Evolutionary conservation across 2,797 vertebrate species (phyloP).

Genomic region (Sebastes hubbsi): DNA sequence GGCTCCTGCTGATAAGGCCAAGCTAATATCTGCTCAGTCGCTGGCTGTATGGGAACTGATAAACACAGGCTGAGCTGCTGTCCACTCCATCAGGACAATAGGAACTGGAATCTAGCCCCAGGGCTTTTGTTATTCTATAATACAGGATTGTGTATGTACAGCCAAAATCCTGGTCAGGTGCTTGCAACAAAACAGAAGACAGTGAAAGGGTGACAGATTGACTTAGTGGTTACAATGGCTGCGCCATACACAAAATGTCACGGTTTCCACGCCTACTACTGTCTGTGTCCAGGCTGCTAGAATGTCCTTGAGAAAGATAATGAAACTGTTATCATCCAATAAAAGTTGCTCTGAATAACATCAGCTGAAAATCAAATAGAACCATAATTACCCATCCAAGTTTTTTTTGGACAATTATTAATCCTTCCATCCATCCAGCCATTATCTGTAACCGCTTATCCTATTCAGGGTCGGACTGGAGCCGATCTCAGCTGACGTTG

Average conservation of each 20-base stretch:
- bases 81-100: constrained; percentile 52
- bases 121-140: constrained; percentile 43
- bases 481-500: no score
- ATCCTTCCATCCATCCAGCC: not conserved
- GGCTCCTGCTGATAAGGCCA: constrained; percentile 63
- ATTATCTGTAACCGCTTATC: no score
- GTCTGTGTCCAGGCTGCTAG: not conserved
- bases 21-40: constrained; percentile 53
- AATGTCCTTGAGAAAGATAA: constrained; percentile 17
- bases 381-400: not conserved
- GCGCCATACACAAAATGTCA: constrained; percentile 35
- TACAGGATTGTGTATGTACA: constrained; percentile 16
- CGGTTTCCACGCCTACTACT: not conserved
- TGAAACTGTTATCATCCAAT: not conserved
- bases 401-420: not conserved
- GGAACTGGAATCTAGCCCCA: constrained; percentile 13
- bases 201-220: constrained; percentile 11
- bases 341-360: not conserved
- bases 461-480: no score
- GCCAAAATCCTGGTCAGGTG: constrained; percentile 33
- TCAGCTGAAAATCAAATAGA: not conserved
- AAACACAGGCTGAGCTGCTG: constrained; percentile 33
- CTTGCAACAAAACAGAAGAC: constrained; percentile 43
- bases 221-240: constrained; percentile 20
- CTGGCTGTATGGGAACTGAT: constrained; percentile 39